Conservation (phyloP, 2,797 vertebrate genomes). For the Spondyliosoma cantharus region DNA sequence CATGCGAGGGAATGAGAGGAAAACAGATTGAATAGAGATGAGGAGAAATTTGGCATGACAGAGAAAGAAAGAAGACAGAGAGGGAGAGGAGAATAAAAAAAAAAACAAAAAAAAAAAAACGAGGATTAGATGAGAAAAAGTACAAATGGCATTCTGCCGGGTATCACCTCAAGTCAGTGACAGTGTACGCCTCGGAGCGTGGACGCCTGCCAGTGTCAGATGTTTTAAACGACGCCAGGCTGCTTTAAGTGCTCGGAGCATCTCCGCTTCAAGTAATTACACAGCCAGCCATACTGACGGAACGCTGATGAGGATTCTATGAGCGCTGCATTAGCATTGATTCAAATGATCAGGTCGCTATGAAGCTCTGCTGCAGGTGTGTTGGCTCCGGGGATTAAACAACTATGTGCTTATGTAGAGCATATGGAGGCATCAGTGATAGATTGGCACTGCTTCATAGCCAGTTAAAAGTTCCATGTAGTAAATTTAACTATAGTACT, state of each 20-base stretch:
- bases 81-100: no score
- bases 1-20: not conserved
- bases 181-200: not conserved
- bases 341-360: no score
- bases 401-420: no score
- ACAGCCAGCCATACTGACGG: slow-evolving; percentile 17
- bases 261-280: slow-evolving; percentile 27
- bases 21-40: slow-evolving; percentile 29
- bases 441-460: no score
- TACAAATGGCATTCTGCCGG: slow-evolving; percentile 24
- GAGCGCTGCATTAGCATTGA: not conserved
- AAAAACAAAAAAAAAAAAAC: no score
- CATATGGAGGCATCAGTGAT: no score
- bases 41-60: slow-evolving; percentile 19
- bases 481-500: no score
- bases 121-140: not conserved
- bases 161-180: slow-evolving; percentile 21
- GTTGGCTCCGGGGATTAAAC: no score
- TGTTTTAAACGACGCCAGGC: slow-evolving; percentile 21
- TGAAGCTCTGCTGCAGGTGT: no score
- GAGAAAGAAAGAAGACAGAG: slow-evolving; percentile 11
- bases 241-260: slow-evolving; percentile 24
- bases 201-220: slow-evolving; percentile 20
- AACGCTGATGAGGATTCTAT: slow-evolving; percentile 24
- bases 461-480: no score